Evolutionary conservation across 2,888 invertebrate genomes (phyloP).

Genomic region (Chaitophorus viminalis): DNA sequence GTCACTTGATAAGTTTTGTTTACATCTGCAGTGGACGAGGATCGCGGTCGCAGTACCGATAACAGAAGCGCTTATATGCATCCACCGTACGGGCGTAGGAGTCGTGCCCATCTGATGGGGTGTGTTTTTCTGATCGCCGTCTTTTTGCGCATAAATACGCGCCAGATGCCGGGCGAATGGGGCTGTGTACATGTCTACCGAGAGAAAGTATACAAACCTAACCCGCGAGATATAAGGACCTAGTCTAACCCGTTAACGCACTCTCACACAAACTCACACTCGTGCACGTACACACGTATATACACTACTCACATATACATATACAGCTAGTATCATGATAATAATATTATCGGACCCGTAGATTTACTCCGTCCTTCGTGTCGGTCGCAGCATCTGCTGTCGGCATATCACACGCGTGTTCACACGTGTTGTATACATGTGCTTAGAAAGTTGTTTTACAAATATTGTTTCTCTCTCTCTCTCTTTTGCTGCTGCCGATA

Average conservation of each 20-base stretch:
- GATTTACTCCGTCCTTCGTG: not conserved
- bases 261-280: not conserved
- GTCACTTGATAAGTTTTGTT: not conserved
- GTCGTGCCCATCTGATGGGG: not conserved
- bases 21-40: not conserved
- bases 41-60: not conserved
- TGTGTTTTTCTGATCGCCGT: not conserved
- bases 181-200: not conserved
- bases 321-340: not conserved
- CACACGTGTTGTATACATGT: slow-evolving; percentile 15
- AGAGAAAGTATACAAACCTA: slow-evolving; percentile 3
- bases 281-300: too few relatives aligned
- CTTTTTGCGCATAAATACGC: not conserved
- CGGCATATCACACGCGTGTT: slow-evolving; percentile 5
- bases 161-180: not conserved
- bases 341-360: slow-evolving; percentile 3
- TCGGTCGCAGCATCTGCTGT: not conserved
- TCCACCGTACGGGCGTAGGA: not conserved
- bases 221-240: slow-evolving; percentile 5
- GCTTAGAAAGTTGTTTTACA: slow-evolving; percentile 61
- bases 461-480: slow-evolving; percentile 31
- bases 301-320: not conserved
- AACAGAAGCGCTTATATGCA: not conserved
- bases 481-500: not conserved
- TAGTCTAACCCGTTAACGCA: not conserved